Percentiles rank a stretch among this genome's conserved stretches.
Conservation (phyloP, 2,797 vertebrate genomes). For the Pogonophryne albipinna region DNA sequence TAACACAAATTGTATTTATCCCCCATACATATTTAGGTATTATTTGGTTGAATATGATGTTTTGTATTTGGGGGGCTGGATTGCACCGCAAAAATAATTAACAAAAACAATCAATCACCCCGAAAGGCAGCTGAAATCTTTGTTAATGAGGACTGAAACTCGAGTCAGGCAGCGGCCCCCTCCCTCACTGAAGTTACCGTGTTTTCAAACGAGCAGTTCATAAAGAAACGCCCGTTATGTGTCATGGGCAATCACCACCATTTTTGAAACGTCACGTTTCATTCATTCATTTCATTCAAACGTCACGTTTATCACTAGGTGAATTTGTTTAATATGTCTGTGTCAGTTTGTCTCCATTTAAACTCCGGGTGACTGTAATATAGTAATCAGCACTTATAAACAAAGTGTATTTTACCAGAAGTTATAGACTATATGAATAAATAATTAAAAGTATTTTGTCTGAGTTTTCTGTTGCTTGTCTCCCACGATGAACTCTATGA, state of each 20-base stretch:
- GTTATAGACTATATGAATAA: slow-evolving; percentile 84
- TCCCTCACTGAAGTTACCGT: slow-evolving; percentile 30
- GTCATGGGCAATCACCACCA: slow-evolving; percentile 42
- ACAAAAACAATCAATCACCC: slow-evolving; percentile 36
- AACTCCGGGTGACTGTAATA: slow-evolving; percentile 88
- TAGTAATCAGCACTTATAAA: slow-evolving; percentile 89
- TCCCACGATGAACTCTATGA: background rate
- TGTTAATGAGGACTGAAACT: slow-evolving; percentile 51
- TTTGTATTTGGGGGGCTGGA: slow-evolving; percentile 41
- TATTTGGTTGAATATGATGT: slow-evolving; percentile 54
- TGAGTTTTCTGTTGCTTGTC: slow-evolving; percentile 8
- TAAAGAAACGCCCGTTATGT: slow-evolving; percentile 21
- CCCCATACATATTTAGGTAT: slow-evolving; percentile 25
- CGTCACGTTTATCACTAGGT: slow-evolving; percentile 60
- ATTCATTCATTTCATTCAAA: too few relatives aligned
- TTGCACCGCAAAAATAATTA: slow-evolving; percentile 38
- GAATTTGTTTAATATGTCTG: slow-evolving; percentile 65
- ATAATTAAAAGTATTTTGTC: slow-evolving; percentile 63
- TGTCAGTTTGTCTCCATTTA: slow-evolving; percentile 82
- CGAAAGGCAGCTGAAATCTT: slow-evolving; percentile 74
- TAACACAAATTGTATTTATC: slow-evolving; percentile 11
- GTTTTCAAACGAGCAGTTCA: slow-evolving; percentile 37
- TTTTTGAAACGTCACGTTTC: slow-evolving; percentile 54
- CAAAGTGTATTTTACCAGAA: slow-evolving; percentile 88
- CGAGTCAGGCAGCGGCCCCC: slow-evolving; percentile 40